These are phyloP conservation scores for Phalacrocorax brasilianus DNA, from an alignment of 2,113 vertebrate genomes.

Conservation along the genomic window DNA sequence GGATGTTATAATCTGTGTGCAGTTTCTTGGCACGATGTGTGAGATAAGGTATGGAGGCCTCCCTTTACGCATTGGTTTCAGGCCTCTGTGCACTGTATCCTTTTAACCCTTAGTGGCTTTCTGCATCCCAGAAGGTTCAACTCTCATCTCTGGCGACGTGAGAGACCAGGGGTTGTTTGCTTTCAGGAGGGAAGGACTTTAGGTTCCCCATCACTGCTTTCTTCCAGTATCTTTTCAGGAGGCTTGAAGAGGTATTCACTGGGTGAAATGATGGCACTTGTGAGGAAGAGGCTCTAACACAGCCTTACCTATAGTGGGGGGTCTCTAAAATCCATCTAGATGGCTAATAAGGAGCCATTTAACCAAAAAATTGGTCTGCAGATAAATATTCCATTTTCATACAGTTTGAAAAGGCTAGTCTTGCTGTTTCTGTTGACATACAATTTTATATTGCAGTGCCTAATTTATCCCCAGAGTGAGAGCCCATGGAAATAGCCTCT, in stretches of 20 bases:
- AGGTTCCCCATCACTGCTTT: neutral
- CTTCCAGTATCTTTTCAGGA: constrained; percentile 7
- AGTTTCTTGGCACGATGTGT: neutral
- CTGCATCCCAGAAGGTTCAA: neutral
- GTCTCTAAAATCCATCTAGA: constrained; percentile 46
- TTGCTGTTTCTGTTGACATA: constrained; percentile 67
- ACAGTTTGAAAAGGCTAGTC: constrained; percentile 54
- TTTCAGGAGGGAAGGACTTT: neutral
- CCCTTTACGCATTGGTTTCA: neutral
- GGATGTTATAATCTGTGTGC: neutral
- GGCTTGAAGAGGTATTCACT: neutral
- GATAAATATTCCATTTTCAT: constrained; percentile 57
- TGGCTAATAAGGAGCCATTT: constrained; percentile 49
- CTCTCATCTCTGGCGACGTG: neutral
- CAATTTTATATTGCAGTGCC: constrained; percentile 64
- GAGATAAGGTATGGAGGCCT: neutral
- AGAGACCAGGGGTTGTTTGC: neutral
- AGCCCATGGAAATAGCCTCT: constrained; percentile 69
- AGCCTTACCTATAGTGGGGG: neutral
- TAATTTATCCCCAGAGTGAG: constrained; percentile 60
- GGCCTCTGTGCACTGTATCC: neutral
- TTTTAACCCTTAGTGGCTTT: neutral
- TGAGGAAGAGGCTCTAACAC: neutral
- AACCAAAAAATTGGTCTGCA: constrained; percentile 51
- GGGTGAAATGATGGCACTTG: constrained; percentile 8